Base-by-base conservation (phyloP, 23 tunicate species). In the Ascidia mentula region DNA sequence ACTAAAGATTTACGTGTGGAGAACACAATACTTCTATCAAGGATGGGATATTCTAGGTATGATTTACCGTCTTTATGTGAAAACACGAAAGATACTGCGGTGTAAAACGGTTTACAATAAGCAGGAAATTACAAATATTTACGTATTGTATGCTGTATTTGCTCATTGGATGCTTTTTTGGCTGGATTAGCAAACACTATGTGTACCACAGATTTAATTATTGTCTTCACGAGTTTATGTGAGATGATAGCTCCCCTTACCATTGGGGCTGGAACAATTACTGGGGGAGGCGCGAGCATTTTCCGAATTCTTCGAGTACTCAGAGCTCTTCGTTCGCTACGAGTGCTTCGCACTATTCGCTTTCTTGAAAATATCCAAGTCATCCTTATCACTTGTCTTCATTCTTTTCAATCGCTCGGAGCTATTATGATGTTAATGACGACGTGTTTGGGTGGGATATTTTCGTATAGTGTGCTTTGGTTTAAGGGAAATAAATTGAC, bases 311-410 rank as follows among this genome's bases (percentile, higher is more conserved):
- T 92, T 0, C 78, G 91, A 22, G 88, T 92, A 17, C 85, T 92
- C 3, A 83, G 92, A 53, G 91, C 97, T 34, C 79, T 92, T 28
- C 78, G 97, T 0, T 87, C 97, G 6, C 81, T 92, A 3, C 84
- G 97, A 40, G 97, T 92, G 38, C 72, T 92, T 32, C 81, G 97
- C 34, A 92, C 97, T 18, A 92, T 92, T n/a, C 76, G 87, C 36
- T 92, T 87, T 39, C 82, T 92, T n/a, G 97, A 92, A 60, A 92
- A 92, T 46, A 92, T 92, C 32, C 97, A 92, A 79, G 97, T 92
- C 65, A 92, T 92, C 39, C 42, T 92, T 39, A 84, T 92, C 38
- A 92, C 97, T 12, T 92, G 97, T 59, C 88, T 92, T 1, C 89
- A 92, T 42, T 92, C 97, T 5, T 92, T 92, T 73, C 79, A 92